A percentile compares a stretch with the other conserved stretches of the same genome.
phyloP scores from a whole-genome alignment of 2,797 vertebrate genomes.

The Hemibagrus guttatus region DNA sequence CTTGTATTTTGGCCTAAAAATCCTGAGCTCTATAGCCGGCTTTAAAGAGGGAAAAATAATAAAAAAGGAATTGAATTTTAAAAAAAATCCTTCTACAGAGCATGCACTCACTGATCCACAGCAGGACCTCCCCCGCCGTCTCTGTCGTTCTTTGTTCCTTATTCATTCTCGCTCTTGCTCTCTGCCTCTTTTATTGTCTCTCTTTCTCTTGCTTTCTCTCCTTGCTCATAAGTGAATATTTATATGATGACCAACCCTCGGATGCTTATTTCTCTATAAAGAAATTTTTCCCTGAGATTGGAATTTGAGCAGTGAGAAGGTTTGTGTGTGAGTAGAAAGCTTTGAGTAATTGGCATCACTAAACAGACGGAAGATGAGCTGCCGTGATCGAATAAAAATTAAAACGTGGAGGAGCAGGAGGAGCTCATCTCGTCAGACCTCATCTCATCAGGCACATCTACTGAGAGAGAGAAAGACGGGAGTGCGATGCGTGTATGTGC shows the following conservation, averaged over 20 bases:
- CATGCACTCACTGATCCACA: neutral
- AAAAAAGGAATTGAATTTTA: slow-evolving; percentile 24
- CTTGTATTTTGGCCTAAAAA: neutral
- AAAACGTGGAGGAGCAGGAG: slow-evolving; percentile 11
- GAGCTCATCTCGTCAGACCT: neutral
- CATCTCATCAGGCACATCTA: slow-evolving; percentile 3
- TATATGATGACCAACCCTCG: slow-evolving; percentile 44
- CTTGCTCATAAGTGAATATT: slow-evolving; percentile 46
- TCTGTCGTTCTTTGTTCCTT: slow-evolving; percentile 10
- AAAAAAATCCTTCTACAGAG: slow-evolving; percentile 12
- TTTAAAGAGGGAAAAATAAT: neutral
- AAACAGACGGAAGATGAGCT: neutral
- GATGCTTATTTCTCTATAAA: slow-evolving; percentile 34
- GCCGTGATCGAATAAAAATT: neutral
- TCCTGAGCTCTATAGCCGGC: neutral
- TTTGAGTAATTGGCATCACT: slow-evolving; percentile 12
- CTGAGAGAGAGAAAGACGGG: neutral
- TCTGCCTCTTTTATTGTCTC: neutral
- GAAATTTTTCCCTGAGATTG: slow-evolving; percentile 16
- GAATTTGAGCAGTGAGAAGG: slow-evolving; percentile 36
- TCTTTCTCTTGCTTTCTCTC: neutral
- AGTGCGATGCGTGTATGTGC: neutral
- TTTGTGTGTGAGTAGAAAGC: slow-evolving; percentile 40
- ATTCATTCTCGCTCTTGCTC: slow-evolving; percentile 1
- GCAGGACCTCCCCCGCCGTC: slow-evolving; percentile 6